Base-by-base conservation (phyloP, 2,888 invertebrate genomes). In the Hirudinaria manillensis region DNA sequence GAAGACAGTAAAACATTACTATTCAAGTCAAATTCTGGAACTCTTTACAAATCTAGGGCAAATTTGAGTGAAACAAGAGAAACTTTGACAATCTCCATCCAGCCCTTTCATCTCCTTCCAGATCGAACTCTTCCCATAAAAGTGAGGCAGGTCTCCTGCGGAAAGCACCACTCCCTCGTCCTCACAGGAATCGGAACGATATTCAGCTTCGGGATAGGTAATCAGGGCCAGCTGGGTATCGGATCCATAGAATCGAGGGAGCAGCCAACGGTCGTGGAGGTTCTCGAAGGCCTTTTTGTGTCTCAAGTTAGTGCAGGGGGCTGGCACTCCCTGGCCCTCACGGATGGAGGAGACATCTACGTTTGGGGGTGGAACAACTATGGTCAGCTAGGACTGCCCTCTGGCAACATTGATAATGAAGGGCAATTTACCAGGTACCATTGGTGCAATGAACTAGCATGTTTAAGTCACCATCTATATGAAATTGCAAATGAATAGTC, bases 341-440 rank as follows among this genome's bases (percentile, higher is more conserved):
- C 76, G 55, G 78, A 77, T 76, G 74, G 75, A 21, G 73, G 71
- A 29, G 94, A 94, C 83, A 82, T 94, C 0, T 95, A 94, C 83
- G 88, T 89, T 2, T 95, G 95, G 94, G 95, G 95, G 10, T 93
- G 92, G 91, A 95, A 95, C 86, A 90, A 91, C 78, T 89, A 89
- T 81, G 94, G 94, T 0, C 93, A 95, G 84, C 86, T 95, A 24
- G 94, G 94, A 10, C 84, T 91, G 10, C 81, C 82, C 13, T 78
- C 78, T 3, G 65, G 34, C 32, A 56, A 32, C 24, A 65, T 36
- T 34, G 45, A 73, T 21, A 21, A 7, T 32, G 32, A 32, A 29
- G 56, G n/a, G 32, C 19, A 56, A 53, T 19, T 27, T 7, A 53
- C 16, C 21, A 34, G 66, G 56, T 21, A 36, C 67, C 16, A 10